These are phyloP conservation scores for Julus scanicus DNA, from an alignment of 2,888 invertebrate genomes.

Conservation along the genomic window DNA sequence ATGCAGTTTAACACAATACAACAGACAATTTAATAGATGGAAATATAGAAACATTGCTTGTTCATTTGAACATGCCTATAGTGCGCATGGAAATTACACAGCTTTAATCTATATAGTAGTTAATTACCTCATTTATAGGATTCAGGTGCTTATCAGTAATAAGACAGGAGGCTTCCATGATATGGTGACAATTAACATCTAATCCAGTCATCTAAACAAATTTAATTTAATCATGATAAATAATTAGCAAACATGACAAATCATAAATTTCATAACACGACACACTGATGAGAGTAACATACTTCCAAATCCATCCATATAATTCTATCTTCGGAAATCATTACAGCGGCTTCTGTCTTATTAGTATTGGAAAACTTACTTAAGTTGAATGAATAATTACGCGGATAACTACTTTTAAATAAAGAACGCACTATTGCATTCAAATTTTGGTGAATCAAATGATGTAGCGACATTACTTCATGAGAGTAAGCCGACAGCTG, in stretches of 20 bases:
- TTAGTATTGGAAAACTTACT: background rate
- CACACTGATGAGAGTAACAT: background rate
- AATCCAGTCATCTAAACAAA: constrained; percentile 85
- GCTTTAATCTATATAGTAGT: too few species aligned
- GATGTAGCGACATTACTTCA: too few species aligned
- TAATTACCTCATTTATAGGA: constrained; percentile 72
- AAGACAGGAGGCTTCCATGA: constrained; percentile 90
- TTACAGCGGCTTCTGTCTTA: background rate
- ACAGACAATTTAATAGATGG: too few species aligned
- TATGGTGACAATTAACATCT: constrained; percentile 78
- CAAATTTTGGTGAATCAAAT: too few species aligned
- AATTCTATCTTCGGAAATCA: constrained; percentile 7
- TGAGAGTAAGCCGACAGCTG: too few species aligned
- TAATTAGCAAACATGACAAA: too few species aligned
- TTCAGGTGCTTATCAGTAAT: constrained; percentile 85
- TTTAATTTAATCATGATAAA: background rate
- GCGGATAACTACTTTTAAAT: background rate
- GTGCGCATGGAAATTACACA: too few species aligned
- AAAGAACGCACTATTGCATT: background rate
- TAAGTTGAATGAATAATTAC: background rate
- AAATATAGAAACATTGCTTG: too few species aligned
- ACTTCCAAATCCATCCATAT: constrained; percentile 22
- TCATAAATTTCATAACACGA: too few species aligned
- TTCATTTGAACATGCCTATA: too few species aligned
- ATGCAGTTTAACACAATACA: too few species aligned